A percentile compares a stretch with the other conserved stretches of the same genome.
Evolutionary conservation across 2,797 vertebrate genomes (phyloP).

Genomic region (Tolypeutes matacus): DNA sequence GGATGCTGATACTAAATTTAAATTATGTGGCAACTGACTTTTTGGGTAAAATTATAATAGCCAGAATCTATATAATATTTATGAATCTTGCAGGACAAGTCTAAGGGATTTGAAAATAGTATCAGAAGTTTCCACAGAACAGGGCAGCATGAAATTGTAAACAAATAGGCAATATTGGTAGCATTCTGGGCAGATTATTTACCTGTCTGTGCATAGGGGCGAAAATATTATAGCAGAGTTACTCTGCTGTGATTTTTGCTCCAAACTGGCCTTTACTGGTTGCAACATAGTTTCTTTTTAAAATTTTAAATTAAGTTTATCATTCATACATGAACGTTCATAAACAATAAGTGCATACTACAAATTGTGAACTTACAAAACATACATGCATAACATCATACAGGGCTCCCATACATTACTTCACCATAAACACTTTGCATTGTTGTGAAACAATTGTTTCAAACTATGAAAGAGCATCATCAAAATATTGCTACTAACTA

Average conservation of each 20-base stretch:
- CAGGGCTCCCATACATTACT: no score
- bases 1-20: neutral
- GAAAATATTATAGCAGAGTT: neutral
- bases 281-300: neutral
- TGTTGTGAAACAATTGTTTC: no score
- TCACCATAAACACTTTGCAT: no score
- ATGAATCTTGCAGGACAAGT: neutral
- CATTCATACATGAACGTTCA: no score
- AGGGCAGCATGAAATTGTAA: neutral
- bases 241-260: neutral
- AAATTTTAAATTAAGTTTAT: no score
- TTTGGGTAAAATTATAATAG: slow-evolving; percentile 4
- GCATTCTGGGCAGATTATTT: neutral
- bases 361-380: no score
- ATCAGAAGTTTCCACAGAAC: neutral
- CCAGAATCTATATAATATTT: neutral
- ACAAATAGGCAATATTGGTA: neutral
- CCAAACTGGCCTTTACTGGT: neutral
- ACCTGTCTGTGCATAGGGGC: accelerated
- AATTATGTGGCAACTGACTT: neutral
- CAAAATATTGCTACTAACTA: no score
- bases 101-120: neutral
- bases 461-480: no score
- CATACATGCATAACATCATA: no score
- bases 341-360: no score